Evolutionary conservation across 1,140 invertebrate genomes (phyloP), one percentile per base, ranked within the genome.

Genomic region (Neuroterus valhalla): DNA sequence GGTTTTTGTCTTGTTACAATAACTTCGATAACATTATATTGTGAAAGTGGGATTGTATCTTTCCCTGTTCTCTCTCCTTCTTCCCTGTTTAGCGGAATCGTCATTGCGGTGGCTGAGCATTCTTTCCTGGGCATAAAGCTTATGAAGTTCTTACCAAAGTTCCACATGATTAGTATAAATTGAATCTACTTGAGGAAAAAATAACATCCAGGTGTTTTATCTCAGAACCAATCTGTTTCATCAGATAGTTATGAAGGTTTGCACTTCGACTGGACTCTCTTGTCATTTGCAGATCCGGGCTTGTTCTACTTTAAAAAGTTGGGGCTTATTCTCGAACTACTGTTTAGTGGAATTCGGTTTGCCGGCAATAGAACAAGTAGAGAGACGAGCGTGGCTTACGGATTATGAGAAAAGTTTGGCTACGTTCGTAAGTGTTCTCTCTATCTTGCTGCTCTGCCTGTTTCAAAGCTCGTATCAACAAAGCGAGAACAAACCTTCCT

Each of bases 401-500:
- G 72, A 79, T 77, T 79, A 77, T 77, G 75, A 75, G 78, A 75
- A 79, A 79, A 79, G 78, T 79, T 77, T 55, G 46, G 69, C 68
- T 55, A 62, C 55, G 31, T 62, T 62, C 26, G 52, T 62, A 38
- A 62, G 31, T 62, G 55, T 62, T 62, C 55, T 62, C 26, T 62
- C 55, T 62, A 62, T 62, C 55, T 62, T 62, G 23, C 55, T 15
- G 23, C 55, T 62, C 14, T 15, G 23, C 31, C 55, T 62, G 55
- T 62, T 62, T 62, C 55, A 26, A 62, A 62, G 55, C 55, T 62
- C 55, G 12, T 62, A 62, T 62, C 55, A 62, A 62, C 26, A 62
- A 38, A 62, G 55, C 55, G 31, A 62, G 55, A 62, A 62, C 31
- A 62, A 62, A 62, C 55, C 55, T 62, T 62, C 14, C 55, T 38